A percentile compares a stretch with the other conserved stretches of the same genome.
These are phyloP conservation scores for Calameuta idolon DNA, from an alignment of 2,888 invertebrate species.

Conservation along the genomic window DNA sequence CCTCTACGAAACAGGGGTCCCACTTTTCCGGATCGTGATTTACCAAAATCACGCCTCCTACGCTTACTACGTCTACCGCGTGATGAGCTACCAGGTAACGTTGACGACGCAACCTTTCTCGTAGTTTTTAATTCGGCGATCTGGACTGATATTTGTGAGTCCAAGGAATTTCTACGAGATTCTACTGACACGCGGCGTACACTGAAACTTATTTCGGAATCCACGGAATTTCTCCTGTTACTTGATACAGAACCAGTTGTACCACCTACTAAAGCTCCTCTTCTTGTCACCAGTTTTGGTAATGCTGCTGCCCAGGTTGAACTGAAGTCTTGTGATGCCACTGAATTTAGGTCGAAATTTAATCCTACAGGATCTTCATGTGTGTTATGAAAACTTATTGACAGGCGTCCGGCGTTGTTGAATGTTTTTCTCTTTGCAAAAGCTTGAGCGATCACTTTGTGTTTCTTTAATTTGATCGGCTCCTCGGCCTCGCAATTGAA, in stretches of 20 bases:
- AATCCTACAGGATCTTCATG: slow-evolving; percentile 92
- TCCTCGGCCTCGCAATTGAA: slow-evolving; percentile 77
- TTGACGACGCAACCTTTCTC: slow-evolving; percentile 71
- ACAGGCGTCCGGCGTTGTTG: slow-evolving; percentile 85
- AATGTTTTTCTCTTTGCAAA: slow-evolving; percentile 89
- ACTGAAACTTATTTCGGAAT: slow-evolving; percentile 79
- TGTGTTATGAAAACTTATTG: slow-evolving; percentile 87
- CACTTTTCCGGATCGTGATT: slow-evolving; percentile 56
- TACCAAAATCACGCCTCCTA: slow-evolving; percentile 64
- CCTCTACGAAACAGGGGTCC: slow-evolving; percentile 67
- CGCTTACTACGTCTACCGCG: slow-evolving; percentile 66
- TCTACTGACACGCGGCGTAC: slow-evolving; percentile 87
- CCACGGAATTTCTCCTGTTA: slow-evolving; percentile 71
- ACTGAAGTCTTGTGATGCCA: slow-evolving; percentile 85
- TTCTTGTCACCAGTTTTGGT: slow-evolving; percentile 85
- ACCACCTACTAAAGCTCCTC: slow-evolving; percentile 83
- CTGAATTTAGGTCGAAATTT: slow-evolving; percentile 79
- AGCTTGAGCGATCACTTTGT: slow-evolving; percentile 91
- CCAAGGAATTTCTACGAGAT: slow-evolving; percentile 87
- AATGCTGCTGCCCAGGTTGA: slow-evolving; percentile 93
- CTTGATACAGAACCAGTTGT: slow-evolving; percentile 71
- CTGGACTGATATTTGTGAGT: slow-evolving; percentile 88
- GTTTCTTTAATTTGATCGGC: slow-evolving; percentile 83
- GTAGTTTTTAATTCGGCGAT: slow-evolving; percentile 85
- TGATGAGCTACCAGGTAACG: slow-evolving; percentile 48